Percentiles rank a stretch among this genome's conserved stretches.
phyloP scores from a whole-genome alignment of 2,113 vertebrate genomes.

The Isichthys henryi region DNA sequence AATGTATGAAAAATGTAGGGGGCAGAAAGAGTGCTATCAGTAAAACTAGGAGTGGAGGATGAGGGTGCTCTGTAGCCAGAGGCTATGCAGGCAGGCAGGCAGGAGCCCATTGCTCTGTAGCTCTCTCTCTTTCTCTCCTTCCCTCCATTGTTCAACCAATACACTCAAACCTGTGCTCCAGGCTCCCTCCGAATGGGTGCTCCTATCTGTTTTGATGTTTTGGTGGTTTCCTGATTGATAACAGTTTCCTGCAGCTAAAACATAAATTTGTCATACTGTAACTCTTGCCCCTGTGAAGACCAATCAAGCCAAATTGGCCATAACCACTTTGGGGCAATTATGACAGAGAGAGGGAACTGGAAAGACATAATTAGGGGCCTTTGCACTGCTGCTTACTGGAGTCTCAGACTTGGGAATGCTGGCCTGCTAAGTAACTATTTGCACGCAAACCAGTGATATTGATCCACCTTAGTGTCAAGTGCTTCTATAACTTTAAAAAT shows the following conservation, averaged over 20 bases:
- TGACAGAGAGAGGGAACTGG: constrained; percentile 43
- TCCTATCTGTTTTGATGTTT: constrained; percentile 69
- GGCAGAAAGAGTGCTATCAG: background rate
- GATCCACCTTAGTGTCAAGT: constrained; percentile 79
- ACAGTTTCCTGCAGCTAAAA: constrained; percentile 68
- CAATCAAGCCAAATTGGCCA: constrained; percentile 72
- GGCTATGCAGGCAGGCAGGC: background rate
- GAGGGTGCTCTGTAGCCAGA: background rate
- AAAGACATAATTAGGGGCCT: constrained; percentile 63
- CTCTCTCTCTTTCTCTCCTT: background rate
- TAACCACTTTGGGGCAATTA: constrained; percentile 57
- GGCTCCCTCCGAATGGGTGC: constrained; percentile 40
- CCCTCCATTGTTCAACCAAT: background rate
- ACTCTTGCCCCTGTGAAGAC: constrained; percentile 48
- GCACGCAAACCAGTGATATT: constrained; percentile 76
- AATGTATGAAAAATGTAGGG: background rate
- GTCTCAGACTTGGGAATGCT: constrained; percentile 54
- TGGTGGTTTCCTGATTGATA: constrained; percentile 64
- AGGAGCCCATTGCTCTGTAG: background rate
- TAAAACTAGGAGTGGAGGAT: background rate
- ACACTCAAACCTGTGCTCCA: constrained; percentile 25
- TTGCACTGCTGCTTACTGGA: constrained; percentile 56
- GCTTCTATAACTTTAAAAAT: constrained; percentile 86
- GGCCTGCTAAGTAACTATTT: constrained; percentile 78
- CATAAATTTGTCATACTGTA: constrained; percentile 54